Percentiles rank a stretch among this genome's conserved stretches.
Conservation (phyloP, 2,797 vertebrate species). For the Clarias laeviceps region DNA sequence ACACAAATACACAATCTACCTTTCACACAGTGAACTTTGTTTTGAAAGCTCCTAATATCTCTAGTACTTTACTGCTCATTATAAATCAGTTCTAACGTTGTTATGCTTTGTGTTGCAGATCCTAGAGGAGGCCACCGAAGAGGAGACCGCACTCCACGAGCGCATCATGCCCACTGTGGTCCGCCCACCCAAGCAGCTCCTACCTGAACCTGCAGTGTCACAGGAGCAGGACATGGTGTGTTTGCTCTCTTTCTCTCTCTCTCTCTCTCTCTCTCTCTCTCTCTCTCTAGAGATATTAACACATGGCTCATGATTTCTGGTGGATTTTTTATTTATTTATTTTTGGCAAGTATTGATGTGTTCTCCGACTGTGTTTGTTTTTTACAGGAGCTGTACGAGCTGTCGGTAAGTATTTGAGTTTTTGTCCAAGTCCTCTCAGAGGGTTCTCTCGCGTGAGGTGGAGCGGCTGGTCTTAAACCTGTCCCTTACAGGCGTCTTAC, state of each 20-base stretch:
- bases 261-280: background rate
- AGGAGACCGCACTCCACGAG: conserved; percentile 95
- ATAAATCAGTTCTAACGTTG: too few species aligned
- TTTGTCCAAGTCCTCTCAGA: background rate
- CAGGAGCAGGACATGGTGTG: conserved; percentile 87
- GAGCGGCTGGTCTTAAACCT: background rate
- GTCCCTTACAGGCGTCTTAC: conserved; percentile 77
- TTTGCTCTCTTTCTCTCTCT: background rate
- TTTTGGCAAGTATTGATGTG: background rate
- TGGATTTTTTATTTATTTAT: background rate
- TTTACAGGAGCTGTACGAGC: conserved; percentile 88
- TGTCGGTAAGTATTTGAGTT: conserved; percentile 81
- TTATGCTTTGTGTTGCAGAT: conserved; percentile 71
- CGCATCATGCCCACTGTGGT: conserved; percentile 97
- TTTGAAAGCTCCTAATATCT: background rate
- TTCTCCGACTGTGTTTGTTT: background rate
- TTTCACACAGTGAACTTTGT: background rate
- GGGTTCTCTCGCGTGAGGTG: background rate
- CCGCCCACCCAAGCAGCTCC: conserved; percentile 88
- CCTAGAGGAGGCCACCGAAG: conserved; percentile 95
- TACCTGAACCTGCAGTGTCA: conserved; percentile 74
- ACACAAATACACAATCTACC: background rate
- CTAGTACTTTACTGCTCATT: background rate
- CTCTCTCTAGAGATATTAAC: background rate
- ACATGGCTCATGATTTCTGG: background rate